Evolutionary conservation across 2,888 invertebrate species (phyloP).

Genomic region (Pollenia labialis): DNA sequence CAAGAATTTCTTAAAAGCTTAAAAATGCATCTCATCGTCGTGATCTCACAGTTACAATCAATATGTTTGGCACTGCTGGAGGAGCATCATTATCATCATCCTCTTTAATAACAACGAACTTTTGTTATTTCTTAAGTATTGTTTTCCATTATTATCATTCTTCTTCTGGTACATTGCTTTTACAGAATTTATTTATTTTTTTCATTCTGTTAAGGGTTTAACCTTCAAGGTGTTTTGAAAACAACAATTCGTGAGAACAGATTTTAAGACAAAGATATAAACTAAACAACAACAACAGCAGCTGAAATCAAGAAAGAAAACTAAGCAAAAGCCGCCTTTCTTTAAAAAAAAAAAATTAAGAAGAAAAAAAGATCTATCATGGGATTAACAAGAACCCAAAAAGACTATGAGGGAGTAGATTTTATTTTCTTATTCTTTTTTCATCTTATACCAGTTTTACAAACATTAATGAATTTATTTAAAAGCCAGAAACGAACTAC

Average conservation of each 20-base stretch:
- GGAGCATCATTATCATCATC: slow-evolving; percentile 23
- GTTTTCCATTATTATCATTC: slow-evolving; percentile 50
- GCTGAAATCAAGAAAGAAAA: slow-evolving; percentile 56
- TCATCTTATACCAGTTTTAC: neutral
- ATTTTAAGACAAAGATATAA: slow-evolving; percentile 66
- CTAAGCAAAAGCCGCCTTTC: slow-evolving; percentile 55
- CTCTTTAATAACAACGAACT: slow-evolving; percentile 37
- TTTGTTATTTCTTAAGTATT: slow-evolving; percentile 58
- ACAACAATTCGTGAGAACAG: slow-evolving; percentile 74
- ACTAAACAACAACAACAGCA: slow-evolving; percentile 41
- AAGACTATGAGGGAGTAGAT: slow-evolving; percentile 53
- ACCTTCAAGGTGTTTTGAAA: slow-evolving; percentile 72
- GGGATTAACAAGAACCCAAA: slow-evolving; percentile 60
- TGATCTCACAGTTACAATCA: slow-evolving; percentile 51
- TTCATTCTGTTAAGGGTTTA: slow-evolving; percentile 68
- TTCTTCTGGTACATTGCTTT: slow-evolving; percentile 46
- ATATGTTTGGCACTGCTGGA: slow-evolving; percentile 43
- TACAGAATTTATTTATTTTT: slow-evolving; percentile 17
- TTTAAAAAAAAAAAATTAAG: slow-evolving; percentile 12
- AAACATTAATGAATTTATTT: slow-evolving; percentile 38
- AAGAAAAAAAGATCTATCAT: slow-evolving; percentile 62
- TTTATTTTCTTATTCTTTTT: slow-evolving; percentile 37
- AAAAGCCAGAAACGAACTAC: slow-evolving; percentile 6
- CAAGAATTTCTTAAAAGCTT: slow-evolving; percentile 42
- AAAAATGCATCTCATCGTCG: slow-evolving; percentile 52